Percentiles rank a stretch among this genome's conserved stretches.
Conservation (phyloP, 2,797 vertebrate species). For the Ptychadena robeensis region DNA sequence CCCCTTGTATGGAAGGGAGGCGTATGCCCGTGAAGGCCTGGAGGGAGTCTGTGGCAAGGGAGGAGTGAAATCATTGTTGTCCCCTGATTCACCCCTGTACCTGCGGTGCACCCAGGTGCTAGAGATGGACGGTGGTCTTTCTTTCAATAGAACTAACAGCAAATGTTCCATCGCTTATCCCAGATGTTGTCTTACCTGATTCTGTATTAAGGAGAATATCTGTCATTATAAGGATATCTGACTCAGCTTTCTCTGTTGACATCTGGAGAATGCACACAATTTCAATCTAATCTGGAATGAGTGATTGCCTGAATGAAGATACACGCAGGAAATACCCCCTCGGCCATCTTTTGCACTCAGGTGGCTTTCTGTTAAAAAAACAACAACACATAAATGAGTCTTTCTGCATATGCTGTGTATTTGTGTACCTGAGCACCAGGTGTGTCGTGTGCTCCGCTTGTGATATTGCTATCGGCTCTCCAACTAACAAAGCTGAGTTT, state of each 20-base stretch:
- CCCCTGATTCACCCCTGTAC: too few species aligned
- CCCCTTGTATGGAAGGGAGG: too few species aligned
- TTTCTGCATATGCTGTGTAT: background rate
- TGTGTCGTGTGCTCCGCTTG: background rate
- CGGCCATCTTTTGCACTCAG: background rate
- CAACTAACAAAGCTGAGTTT: too few species aligned
- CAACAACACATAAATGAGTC: background rate
- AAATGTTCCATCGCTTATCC: background rate
- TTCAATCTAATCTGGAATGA: constrained; percentile 22
- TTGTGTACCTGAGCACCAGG: background rate
- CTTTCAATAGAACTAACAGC: background rate
- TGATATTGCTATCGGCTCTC: too few species aligned
- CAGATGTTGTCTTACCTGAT: background rate
- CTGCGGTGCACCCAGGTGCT: too few species aligned
- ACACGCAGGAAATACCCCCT: background rate
- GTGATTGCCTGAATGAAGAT: background rate
- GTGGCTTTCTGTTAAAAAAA: background rate
- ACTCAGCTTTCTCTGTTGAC: constrained; percentile 21
- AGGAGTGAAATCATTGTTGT: too few species aligned
- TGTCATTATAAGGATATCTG: constrained; percentile 16
- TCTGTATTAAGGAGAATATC: constrained; percentile 5
- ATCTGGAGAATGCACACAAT: constrained; percentile 4
- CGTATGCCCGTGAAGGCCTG: too few species aligned
- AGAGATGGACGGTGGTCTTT: too few species aligned
- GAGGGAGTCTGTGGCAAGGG: too few species aligned